Evolutionary conservation across 92 coral and sea anemone genomes (phyloP).

Genomic region (Bergia sp.): DNA sequence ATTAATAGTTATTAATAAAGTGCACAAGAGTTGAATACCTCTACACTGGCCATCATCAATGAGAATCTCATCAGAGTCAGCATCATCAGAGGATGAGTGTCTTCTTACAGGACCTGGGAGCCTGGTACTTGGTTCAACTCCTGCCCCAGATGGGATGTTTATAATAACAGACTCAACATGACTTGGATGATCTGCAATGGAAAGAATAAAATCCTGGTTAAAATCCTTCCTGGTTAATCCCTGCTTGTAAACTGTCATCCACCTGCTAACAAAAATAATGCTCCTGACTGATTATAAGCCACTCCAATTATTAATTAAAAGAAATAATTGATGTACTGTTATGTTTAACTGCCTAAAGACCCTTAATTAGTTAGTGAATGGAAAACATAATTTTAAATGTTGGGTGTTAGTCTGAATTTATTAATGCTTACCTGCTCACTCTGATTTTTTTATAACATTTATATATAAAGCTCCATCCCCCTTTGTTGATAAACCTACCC

Average conservation of each 20-base stretch:
- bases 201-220: neutral
- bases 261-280: neutral
- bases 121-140: neutral
- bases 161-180: slow-evolving; percentile 21
- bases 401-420: too few relatives aligned
- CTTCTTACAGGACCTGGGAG: neutral
- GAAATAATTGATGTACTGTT: too few relatives aligned
- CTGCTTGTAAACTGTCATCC: neutral
- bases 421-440: too few relatives aligned
- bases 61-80: slow-evolving; percentile 31
- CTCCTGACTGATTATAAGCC: neutral
- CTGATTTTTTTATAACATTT: too few relatives aligned
- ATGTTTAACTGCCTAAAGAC: too few relatives aligned
- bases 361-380: too few relatives aligned
- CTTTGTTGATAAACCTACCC: too few relatives aligned
- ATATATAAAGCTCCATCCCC: too few relatives aligned
- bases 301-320: neutral
- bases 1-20: too few relatives aligned
- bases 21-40: neutral
- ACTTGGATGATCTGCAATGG: neutral
- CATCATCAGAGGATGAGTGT: slow-evolving; percentile 43
- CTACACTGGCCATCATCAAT: slow-evolving; percentile 12
- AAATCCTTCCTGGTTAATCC: neutral
- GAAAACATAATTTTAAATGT: too few relatives aligned
- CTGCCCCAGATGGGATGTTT: slow-evolving; percentile 36